Evolutionary conservation across 2,113 vertebrate genomes (phyloP).

Genomic region (Toxotes jaculatrix): DNA sequence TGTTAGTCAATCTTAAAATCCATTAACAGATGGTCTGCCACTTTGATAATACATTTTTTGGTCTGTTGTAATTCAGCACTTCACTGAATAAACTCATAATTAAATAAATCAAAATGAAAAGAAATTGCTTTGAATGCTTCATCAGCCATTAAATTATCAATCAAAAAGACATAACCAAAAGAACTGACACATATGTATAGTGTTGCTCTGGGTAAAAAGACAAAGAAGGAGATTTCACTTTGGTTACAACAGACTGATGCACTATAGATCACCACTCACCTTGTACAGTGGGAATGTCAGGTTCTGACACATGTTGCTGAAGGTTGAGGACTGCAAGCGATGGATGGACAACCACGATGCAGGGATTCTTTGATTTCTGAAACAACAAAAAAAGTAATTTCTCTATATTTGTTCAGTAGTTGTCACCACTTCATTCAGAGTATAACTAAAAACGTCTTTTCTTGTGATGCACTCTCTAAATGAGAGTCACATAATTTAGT

Average conservation of each 20-base stretch:
- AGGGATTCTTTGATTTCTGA: constrained; percentile 74
- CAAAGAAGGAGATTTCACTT: neutral
- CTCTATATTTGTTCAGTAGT: neutral
- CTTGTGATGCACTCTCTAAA: neutral
- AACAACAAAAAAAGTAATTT: neutral
- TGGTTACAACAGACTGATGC: neutral
- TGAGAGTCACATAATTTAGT: neutral
- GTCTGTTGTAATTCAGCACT: no score
- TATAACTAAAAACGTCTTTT: neutral
- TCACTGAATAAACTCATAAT: neutral
- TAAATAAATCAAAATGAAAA: neutral
- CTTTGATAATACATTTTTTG: no score
- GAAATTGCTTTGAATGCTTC: neutral
- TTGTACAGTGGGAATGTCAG: constrained; percentile 81
- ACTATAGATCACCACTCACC: constrained; percentile 64
- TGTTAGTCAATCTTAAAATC: no score
- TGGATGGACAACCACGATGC: constrained; percentile 83
- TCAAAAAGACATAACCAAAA: neutral
- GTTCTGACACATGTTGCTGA: constrained; percentile 75
- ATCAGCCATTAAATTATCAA: neutral
- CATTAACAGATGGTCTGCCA: no score
- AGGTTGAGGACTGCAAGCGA: constrained; percentile 71
- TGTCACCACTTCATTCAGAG: neutral
- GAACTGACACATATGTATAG: neutral
- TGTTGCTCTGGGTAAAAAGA: neutral